phyloP scores from a whole-genome alignment of 2,888 invertebrate genomes.

The Steinernema carpocapsae region DNA sequence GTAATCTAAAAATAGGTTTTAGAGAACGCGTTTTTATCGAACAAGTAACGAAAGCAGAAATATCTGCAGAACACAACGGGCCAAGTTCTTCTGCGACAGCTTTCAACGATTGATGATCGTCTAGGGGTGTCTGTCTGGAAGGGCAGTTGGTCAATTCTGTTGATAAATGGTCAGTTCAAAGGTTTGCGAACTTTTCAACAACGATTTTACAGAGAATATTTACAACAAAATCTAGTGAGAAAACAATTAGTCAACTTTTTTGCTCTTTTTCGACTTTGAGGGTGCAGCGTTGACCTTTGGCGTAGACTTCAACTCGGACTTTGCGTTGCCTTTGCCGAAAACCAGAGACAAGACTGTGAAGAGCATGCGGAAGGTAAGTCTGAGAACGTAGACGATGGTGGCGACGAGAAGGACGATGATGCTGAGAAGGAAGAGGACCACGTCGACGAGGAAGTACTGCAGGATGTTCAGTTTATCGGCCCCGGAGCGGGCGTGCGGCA shows the following conservation, averaged over 20 bases:
- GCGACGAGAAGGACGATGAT: constrained; percentile 42
- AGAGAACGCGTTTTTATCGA: too few relatives aligned
- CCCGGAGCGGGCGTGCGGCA: constrained; percentile 68
- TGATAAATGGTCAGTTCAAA: not conserved
- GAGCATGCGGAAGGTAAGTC: constrained; percentile 39
- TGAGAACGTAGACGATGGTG: constrained; percentile 43
- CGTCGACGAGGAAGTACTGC: constrained; percentile 69
- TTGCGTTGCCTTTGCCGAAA: not conserved
- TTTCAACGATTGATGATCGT: not conserved
- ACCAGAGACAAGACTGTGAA: not conserved
- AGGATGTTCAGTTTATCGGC: constrained; percentile 68
- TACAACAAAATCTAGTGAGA: constrained; percentile 4
- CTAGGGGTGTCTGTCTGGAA: not conserved
- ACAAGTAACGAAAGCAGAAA: too few relatives aligned
- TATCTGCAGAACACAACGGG: too few relatives aligned
- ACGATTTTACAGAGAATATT: not conserved
- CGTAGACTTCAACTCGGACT: not conserved
- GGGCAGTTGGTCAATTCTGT: constrained; percentile 16
- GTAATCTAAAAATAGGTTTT: too few relatives aligned
- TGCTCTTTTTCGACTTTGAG: constrained; percentile 11
- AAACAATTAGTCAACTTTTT: constrained; percentile 25
- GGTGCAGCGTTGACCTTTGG: not conserved
- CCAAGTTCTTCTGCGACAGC: not conserved
- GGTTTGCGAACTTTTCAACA: too few relatives aligned
- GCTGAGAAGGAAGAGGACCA: constrained; percentile 62